These are phyloP conservation scores for Scaptomyza reducta DNA, from an alignment of 2,888 invertebrate species.

Conservation along the genomic window DNA sequence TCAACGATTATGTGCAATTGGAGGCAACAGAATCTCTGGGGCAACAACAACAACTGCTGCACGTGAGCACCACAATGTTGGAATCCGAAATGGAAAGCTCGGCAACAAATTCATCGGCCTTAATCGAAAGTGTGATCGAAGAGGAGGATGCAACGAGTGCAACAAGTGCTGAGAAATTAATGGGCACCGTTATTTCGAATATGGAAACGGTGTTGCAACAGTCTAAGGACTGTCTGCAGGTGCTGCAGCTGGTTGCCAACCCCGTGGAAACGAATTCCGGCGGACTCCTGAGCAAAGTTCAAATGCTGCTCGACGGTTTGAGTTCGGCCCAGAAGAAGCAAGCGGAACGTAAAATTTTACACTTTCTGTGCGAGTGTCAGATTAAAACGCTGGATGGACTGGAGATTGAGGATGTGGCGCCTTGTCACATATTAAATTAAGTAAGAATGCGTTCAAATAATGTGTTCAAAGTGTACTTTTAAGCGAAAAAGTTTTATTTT, in stretches of 20 bases:
- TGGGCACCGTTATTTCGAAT: conserved; percentile 70
- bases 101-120: conserved; percentile 1
- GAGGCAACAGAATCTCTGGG: conserved; percentile 32
- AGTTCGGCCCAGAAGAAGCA: conserved; percentile 54
- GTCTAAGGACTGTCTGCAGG: conserved; percentile 71
- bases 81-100: conserved; percentile 5
- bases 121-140: conserved; percentile 12
- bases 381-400: conserved; percentile 78
- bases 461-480: conserved; percentile 17
- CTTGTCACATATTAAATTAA: conserved; percentile 64
- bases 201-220: conserved; percentile 78
- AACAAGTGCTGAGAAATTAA: conserved; percentile 65
- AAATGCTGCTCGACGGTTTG: conserved; percentile 75
- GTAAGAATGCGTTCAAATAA: background rate
- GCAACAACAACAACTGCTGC: conserved; percentile 28
- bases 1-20: conserved; percentile 61
- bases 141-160: conserved; percentile 5
- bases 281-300: conserved; percentile 59
- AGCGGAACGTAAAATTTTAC: conserved; percentile 81
- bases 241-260: conserved; percentile 53
- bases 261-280: conserved; percentile 30
- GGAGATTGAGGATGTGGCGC: conserved; percentile 76
- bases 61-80: conserved; percentile 8
- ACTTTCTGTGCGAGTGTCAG: conserved; percentile 81
- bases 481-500: conserved; percentile 1